Evolutionary conservation across 2,113 vertebrate species (phyloP), one percentile per base, ranked within the genome.

Genomic region (Bubo scandiacus): DNA sequence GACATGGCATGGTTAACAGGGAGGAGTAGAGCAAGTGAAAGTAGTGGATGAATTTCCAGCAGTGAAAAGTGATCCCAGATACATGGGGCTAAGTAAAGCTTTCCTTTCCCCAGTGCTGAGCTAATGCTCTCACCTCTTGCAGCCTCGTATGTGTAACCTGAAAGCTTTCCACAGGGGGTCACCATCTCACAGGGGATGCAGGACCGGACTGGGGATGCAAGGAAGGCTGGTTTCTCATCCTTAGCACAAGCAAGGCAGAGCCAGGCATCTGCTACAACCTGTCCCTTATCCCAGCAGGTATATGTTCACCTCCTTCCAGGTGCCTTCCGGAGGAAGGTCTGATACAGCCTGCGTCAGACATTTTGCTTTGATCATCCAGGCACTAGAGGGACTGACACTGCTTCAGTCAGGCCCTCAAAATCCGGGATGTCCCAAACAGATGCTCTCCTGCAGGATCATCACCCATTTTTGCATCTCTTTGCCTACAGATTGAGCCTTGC

Each of bases 131-230:
- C 65, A 32, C 3, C 25, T 38, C 51, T 13, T 57, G 40, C 17
- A 71, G 65, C 61, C 65, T 82, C 1, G 0, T 27, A 38, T 0
- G 0, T 93, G 90, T 93, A 96, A 88, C 10, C 19, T 65, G 26
- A 78, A 81, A 51, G 63, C 42, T 81, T 94, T 94, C 95, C 95
- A 97, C 89, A 81, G 59, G 83, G 65, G 86, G 95, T 92, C 95
- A 91, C 51, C 73, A 51, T 89, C 68, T 92, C 34, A 81, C 51
- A 92, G 89, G 55, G 72, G 51, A 92, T 95, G 81, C 34, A 14
- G 54, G 36, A 38, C 29, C 3, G 4, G 47, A 29, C 58, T 47
- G 30, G n/a, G 42, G 57, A 51, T 2, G 10, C 21, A 11, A 20
- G 22, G 18, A 20, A 6, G 34, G 26, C 65, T 7, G 13, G 13